These are phyloP conservation scores for Antrozous pallidus DNA, from an alignment of 2,797 vertebrate species.

Conservation along the genomic window DNA sequence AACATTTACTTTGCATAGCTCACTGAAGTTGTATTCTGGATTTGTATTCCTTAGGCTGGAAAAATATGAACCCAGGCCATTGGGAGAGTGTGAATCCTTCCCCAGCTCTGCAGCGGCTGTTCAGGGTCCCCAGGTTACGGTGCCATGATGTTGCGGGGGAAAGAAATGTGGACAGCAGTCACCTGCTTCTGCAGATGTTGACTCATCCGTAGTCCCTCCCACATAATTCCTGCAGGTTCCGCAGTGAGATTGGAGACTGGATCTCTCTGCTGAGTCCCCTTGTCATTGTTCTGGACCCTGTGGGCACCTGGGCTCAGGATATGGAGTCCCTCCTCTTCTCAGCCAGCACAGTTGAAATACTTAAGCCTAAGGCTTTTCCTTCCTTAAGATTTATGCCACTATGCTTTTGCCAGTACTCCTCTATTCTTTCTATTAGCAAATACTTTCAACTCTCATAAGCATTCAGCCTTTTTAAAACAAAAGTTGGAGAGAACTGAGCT, in stretches of 20 bases:
- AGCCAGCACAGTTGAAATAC: background rate
- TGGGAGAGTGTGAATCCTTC: background rate
- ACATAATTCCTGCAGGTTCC: background rate
- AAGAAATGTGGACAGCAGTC: background rate
- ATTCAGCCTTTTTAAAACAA: background rate
- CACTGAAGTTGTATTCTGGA: background rate
- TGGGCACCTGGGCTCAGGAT: background rate
- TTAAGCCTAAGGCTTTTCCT: background rate
- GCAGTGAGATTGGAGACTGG: background rate
- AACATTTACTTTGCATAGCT: background rate
- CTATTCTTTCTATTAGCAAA: background rate
- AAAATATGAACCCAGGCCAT: background rate
- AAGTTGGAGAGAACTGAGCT: background rate
- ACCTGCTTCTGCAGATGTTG: background rate
- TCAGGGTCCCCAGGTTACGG: background rate
- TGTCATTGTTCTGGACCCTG: background rate
- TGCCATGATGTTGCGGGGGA: fast-evolving
- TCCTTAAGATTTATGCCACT: background rate
- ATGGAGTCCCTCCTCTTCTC: background rate
- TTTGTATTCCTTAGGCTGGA: background rate
- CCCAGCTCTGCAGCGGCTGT: background rate
- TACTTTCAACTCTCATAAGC: background rate
- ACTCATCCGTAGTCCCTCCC: background rate
- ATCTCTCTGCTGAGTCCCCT: background rate
- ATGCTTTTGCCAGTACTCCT: background rate